phyloP scores from a whole-genome alignment of 1,140 invertebrate genomes.

The Argopecten irradians region DNA sequence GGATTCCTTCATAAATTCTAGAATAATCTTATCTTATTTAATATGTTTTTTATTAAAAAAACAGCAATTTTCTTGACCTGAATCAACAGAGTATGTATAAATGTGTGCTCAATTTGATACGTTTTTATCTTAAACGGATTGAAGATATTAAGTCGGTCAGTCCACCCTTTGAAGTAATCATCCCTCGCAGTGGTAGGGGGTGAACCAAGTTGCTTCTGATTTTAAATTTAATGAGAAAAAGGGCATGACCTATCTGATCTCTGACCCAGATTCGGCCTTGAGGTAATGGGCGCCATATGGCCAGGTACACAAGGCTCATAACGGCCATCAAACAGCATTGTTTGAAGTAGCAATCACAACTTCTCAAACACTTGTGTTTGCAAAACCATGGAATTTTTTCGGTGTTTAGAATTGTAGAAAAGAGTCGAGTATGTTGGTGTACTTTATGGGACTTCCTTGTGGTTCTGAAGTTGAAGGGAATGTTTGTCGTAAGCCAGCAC shows the following conservation, averaged over 20 bases:
- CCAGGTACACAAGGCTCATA: neutral
- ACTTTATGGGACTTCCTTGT: neutral
- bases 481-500: conserved; percentile 14
- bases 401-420: conserved; percentile 18
- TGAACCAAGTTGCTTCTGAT: neutral
- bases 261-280: neutral
- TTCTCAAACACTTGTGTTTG: neutral
- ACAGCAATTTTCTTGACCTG: conserved; percentile 15
- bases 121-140: conserved; percentile 12
- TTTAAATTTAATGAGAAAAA: conserved; percentile 19
- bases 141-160: neutral
- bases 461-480: neutral
- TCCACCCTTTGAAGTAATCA: neutral
- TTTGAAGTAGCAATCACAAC: neutral
- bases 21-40: conserved; percentile 13
- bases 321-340: neutral
- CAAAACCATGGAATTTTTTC: conserved; percentile 1
- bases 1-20: neutral
- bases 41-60: conserved; percentile 19
- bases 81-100: neutral
- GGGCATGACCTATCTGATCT: neutral
- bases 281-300: neutral
- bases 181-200: neutral
- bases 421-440: neutral
- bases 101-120: neutral